phyloP scores from a whole-genome alignment of 92 coral and sea anemone genomes.

The Hydrozoanthus gracilis region DNA sequence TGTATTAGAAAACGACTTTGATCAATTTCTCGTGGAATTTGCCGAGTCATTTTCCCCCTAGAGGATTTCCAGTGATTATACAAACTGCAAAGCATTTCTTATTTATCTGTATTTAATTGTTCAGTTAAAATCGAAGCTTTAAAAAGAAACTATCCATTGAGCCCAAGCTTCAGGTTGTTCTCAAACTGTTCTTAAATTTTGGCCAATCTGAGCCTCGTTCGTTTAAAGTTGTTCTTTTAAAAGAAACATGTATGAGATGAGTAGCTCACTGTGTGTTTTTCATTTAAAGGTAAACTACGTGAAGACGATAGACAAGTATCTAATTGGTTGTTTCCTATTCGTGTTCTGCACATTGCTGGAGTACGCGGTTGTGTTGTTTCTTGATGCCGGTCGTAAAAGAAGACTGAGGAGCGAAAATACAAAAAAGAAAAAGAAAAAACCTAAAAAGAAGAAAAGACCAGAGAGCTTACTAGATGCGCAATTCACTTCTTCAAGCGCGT shows the following conservation, averaged over 20 bases:
- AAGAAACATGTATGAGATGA: not conserved
- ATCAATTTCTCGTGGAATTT: too few relatives aligned
- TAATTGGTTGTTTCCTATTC: constrained; percentile 95
- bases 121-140: too few relatives aligned
- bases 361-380: constrained; percentile 83
- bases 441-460: constrained; percentile 30
- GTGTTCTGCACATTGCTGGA: constrained; percentile 93
- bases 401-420: constrained; percentile 41
- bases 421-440: constrained; percentile 65
- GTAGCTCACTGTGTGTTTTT: not conserved
- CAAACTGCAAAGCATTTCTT: too few relatives aligned
- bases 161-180: too few relatives aligned
- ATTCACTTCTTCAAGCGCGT: constrained; percentile 3
- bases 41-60: too few relatives aligned
- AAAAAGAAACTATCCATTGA: too few relatives aligned
- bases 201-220: not conserved
- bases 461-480: constrained; percentile 31
- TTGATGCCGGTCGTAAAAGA: constrained; percentile 56
- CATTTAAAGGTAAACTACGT: constrained; percentile 89
- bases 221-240: not conserved
- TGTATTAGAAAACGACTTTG: too few relatives aligned
- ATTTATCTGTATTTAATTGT: too few relatives aligned
- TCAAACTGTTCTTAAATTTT: too few relatives aligned
- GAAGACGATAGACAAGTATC: constrained; percentile 92
- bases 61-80: too few relatives aligned